Conservation (phyloP, 2,113 vertebrate genomes). For the Miniopterus natalensis region DNA sequence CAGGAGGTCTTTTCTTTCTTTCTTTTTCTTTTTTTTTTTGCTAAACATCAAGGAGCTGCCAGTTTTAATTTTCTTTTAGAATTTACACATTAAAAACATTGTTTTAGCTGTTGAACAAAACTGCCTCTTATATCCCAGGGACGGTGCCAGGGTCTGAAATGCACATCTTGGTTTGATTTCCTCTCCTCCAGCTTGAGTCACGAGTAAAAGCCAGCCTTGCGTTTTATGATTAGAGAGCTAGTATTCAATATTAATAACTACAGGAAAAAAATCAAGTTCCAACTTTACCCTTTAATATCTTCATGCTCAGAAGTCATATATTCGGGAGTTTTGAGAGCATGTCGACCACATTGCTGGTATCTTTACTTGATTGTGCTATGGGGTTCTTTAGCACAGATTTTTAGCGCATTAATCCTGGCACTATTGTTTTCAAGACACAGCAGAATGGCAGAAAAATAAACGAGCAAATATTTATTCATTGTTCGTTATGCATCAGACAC, state of each 20-base stretch:
- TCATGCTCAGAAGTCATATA: background rate
- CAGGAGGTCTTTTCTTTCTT: constrained; percentile 7
- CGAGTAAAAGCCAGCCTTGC: constrained; percentile 43
- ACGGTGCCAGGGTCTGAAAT: constrained; percentile 1
- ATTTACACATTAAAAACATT: constrained; percentile 79
- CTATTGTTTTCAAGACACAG: background rate
- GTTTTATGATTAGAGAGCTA: constrained; percentile 69
- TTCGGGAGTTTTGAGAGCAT: background rate
- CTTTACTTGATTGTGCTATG: background rate
- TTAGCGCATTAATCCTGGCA: background rate
- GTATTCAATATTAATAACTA: constrained; percentile 73
- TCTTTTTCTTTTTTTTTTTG: background rate
- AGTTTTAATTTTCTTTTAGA: constrained; percentile 80
- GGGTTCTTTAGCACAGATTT: background rate
- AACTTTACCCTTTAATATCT: constrained; percentile 60
- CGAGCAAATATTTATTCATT: background rate
- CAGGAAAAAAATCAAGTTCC: constrained; percentile 56
- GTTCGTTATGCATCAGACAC: background rate
- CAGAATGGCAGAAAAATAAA: background rate
- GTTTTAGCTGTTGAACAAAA: constrained; percentile 74
- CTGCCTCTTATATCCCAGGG: constrained; percentile 55
- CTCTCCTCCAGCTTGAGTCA: constrained; percentile 43
- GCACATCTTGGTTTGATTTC: constrained; percentile 71
- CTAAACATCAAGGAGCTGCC: constrained; percentile 60
- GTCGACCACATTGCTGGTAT: background rate